Base-by-base conservation (phyloP, 2,888 invertebrate species). In the Aphrophora alni region DNA sequence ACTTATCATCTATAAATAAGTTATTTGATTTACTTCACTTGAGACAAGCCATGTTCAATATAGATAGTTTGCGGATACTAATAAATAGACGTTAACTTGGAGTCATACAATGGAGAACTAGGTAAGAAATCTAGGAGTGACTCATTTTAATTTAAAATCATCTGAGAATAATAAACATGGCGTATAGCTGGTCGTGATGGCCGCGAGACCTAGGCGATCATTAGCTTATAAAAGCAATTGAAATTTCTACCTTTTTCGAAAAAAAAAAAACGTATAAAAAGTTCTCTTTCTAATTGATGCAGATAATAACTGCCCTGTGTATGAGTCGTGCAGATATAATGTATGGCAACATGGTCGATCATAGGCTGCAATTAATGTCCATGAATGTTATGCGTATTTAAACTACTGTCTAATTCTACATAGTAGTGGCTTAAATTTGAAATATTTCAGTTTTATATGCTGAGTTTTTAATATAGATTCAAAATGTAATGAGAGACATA, bases 181-280 rank as follows among this genome's bases (percentile, higher is more conserved):
- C 38, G 59, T 59, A 1, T 21, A 14, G 21, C n/a, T 14, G 51
- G 28, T 77, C 77, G 77, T 77, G 77, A 77, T 71, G 12, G 77
- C 77, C 77, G 38, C 14, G 27, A 77, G 77, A 68, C 25, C 14
- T 8, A 26, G 10, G 77, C 26, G 21, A 33, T 44, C 71, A 77
- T 77, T 77, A 77, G 70, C 77, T 38, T 77, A 77, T 77, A 77
- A 77, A 77, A 77, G 77, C 77, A 77, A 77, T 77, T 77, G 77
- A 77, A 77, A 77, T 77, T 77, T 77, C 69, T 44, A 44, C 69
- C 71, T 77, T 77, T 77, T 77, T 77, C 21, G 21, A 59, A 59
- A 59, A 21, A 59, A 59, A 59, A 59, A 59, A 59, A 59, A 59
- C 21, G 59, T 77, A 71, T 77, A 77, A 77, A 77, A 77, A 69